Evolutionary conservation across 2,888 invertebrate genomes (phyloP), one percentile per base, ranked within the genome.

Genomic region (Ennomos fuscantarius): DNA sequence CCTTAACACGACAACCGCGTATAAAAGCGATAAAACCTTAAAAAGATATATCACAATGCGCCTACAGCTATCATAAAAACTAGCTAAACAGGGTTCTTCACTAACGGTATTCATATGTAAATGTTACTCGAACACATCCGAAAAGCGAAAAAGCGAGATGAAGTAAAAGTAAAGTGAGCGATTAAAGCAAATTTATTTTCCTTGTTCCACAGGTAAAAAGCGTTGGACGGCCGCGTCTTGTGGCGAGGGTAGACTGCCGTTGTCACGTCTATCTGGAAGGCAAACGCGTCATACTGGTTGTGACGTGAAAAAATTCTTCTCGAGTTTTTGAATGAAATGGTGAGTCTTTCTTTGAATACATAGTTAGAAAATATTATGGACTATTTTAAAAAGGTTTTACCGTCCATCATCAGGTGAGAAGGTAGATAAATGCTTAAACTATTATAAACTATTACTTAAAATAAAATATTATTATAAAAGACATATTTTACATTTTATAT

Each of bases 11-110:
- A 49, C 49, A 55, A 24, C 40, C 43, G 39, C 33, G 31, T 49
- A 39, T 44, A 34, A 37, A 54, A 40, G 39, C 39, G 44, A 49
- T 49, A 55, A 45, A 55, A 44, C 49, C 44, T 55, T 34, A 8
- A 39, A 46, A 42, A 43, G 24, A 48, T 44, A 43, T 13, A 15
- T 39, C 37, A 34, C 43, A 55, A 48, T 44, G 10, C 47, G 42
- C 43, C 48, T 15, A 9, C 37, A 13, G 46, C 31, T 32, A 48
- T 47, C 37, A 41, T 39, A 44, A 43, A 48, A 55, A 42, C 47
- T 33, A 15, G 11, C 55, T 24, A 33, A 47, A 54, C 36, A 43
- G 13, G 39, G 34, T 48, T 48, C 48, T 39, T 32, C 24, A 37
- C 43, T 48, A 43, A 48, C 55, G 36, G 31, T 15, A 12, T 55